Conservation (phyloP, 2,888 invertebrate genomes). For the Cheilosia grossa region DNA sequence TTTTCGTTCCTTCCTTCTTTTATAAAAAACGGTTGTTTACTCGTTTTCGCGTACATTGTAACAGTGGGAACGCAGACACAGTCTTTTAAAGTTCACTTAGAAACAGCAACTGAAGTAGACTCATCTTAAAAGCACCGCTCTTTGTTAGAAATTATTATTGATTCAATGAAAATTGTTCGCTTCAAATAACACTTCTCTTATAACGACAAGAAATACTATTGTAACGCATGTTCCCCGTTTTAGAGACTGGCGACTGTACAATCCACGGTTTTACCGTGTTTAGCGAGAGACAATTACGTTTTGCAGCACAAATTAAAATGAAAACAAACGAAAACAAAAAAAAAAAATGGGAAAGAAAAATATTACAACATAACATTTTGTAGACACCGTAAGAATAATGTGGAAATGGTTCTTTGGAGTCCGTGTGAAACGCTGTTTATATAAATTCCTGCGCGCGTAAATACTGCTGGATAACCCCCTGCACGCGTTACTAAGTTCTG, state of each 20-base stretch:
- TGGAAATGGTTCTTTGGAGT: neutral
- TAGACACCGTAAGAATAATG: conserved; percentile 48
- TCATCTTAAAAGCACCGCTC: conserved; percentile 34
- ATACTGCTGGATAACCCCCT: conserved; percentile 29
- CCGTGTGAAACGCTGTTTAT: conserved; percentile 22
- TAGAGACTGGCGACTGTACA: conserved; percentile 83
- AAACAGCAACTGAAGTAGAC: too few species aligned
- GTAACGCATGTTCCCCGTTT: conserved; percentile 75
- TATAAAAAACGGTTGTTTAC: too few species aligned
- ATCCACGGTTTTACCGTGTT: conserved; percentile 81
- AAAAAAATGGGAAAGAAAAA: neutral
- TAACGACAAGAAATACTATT: neutral
- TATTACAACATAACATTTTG: conserved; percentile 26
- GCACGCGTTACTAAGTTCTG: conserved; percentile 23
- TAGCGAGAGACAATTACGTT: conserved; percentile 74
- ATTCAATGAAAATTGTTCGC: neutral
- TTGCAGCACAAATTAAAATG: conserved; percentile 18
- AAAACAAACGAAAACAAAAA: neutral
- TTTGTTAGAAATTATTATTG: neutral
- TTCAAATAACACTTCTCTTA: neutral
- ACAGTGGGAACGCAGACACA: too few species aligned
- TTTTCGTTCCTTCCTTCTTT: too few species aligned
- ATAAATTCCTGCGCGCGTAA: conserved; percentile 10
- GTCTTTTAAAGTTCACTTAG: too few species aligned
- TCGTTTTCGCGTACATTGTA: neutral